Percentiles rank a stretch among this genome's conserved stretches.
These are phyloP conservation scores for Eucidaris tribuloides DNA, from an alignment of 35 echinoderm and acorn worm species.

Conservation along the genomic window DNA sequence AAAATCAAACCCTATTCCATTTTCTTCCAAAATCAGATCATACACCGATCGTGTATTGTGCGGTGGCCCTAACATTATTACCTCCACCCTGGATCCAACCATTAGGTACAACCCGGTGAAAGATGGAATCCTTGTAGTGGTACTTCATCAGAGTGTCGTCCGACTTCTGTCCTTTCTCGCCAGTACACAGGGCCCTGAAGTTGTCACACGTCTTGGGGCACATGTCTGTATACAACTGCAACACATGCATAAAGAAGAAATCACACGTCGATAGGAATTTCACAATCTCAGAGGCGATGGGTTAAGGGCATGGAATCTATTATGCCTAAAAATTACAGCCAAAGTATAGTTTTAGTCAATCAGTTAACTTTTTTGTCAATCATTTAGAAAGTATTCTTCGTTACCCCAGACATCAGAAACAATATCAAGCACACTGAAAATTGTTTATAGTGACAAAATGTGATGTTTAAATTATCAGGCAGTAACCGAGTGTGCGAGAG, in stretches of 20 bases:
- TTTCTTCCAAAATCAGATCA: too few species aligned
- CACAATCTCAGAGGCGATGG: too few species aligned
- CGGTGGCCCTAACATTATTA: too few species aligned
- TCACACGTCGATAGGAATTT: background rate
- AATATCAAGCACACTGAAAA: too few species aligned
- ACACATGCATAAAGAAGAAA: background rate
- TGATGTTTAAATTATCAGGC: too few species aligned
- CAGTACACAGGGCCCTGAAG: slow-evolving; percentile 79
- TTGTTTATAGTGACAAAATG: too few species aligned
- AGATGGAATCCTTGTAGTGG: slow-evolving; percentile 72
- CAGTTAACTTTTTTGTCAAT: background rate
- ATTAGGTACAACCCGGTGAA: slow-evolving; percentile 95
- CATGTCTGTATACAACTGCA: slow-evolving; percentile 78
- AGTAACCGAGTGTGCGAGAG: too few species aligned
- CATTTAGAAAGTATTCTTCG: too few species aligned
- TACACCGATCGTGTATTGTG: too few species aligned
- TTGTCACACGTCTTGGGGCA: slow-evolving; percentile 97
- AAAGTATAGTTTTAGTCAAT: too few species aligned
- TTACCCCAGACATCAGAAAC: too few species aligned
- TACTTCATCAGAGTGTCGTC: slow-evolving; percentile 67
- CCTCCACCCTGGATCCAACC: slow-evolving; percentile 99
- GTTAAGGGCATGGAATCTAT: background rate
- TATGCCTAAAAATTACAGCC: background rate
- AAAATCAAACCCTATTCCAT: too few species aligned
- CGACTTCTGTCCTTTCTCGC: slow-evolving; percentile 77